These are phyloP conservation scores for Dione juno DNA, from an alignment of 2,888 invertebrate genomes.

Conservation along the genomic window DNA sequence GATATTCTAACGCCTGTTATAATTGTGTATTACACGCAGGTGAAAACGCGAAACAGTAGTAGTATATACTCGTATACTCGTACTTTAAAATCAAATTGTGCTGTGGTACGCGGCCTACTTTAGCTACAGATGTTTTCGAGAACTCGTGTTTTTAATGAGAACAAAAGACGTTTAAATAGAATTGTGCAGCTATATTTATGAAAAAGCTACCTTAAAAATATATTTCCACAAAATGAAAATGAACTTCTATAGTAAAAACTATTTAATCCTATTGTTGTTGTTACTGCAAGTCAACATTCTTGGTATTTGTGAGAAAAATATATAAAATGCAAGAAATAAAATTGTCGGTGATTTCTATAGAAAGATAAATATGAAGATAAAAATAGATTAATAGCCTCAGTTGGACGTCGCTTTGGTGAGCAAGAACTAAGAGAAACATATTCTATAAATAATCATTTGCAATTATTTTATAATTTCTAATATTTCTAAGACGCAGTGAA, in stretches of 20 bases:
- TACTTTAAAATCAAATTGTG: slow-evolving; percentile 5
- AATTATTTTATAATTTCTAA: too few relatives aligned
- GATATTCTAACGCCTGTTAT: too few relatives aligned
- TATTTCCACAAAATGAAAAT: background rate
- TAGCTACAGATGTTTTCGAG: slow-evolving; percentile 1
- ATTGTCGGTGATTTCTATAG: background rate
- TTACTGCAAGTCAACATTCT: background rate
- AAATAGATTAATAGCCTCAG: background rate
- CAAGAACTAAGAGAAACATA: background rate
- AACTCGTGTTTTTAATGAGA: slow-evolving; percentile 2
- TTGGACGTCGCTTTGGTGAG: background rate
- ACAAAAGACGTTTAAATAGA: slow-evolving; percentile 12
- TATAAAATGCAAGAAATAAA: background rate
- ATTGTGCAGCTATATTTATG: background rate
- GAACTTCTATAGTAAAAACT: background rate
- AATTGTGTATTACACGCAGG: background rate
- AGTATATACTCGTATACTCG: too few relatives aligned
- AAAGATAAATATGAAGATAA: background rate
- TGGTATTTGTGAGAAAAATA: background rate
- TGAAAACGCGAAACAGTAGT: background rate
- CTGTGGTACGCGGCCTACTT: background rate
- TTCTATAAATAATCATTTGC: too few relatives aligned
- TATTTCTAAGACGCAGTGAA: too few relatives aligned
- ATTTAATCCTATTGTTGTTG: background rate
- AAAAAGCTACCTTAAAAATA: slow-evolving; percentile 1